Evolutionary conservation across 2,797 vertebrate genomes (phyloP).

Genomic region (Gadopsis bispinosus): DNA sequence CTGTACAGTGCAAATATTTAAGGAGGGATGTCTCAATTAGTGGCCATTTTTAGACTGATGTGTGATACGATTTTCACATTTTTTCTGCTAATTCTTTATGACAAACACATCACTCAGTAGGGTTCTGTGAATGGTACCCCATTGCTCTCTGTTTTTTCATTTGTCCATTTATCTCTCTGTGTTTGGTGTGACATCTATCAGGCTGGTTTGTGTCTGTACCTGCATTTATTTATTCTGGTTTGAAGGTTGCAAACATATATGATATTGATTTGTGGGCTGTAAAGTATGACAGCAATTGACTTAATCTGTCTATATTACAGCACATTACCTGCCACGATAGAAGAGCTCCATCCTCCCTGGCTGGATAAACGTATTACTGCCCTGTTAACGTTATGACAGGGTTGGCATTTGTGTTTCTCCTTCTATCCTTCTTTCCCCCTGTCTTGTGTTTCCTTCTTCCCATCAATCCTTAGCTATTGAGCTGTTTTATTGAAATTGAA

Average conservation of each 20-base stretch:
- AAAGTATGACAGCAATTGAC: conserved; percentile 74
- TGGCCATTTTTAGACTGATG: conserved; percentile 13
- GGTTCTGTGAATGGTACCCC: conserved; percentile 19
- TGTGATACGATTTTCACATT: conserved; percentile 4
- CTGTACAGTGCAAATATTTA: conserved; percentile 13
- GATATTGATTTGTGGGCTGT: conserved; percentile 85
- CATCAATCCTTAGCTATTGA: conserved; percentile 89
- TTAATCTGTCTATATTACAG: conserved; percentile 61
- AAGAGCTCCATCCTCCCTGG: conserved; percentile 52
- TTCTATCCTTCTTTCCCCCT: conserved; percentile 60
- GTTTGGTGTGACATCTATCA: conserved; percentile 68
- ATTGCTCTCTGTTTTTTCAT: conserved; percentile 22
- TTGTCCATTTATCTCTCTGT: conserved; percentile 59
- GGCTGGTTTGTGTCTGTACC: conserved; percentile 59
- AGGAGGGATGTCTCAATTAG: background rate
- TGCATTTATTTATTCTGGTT: conserved; percentile 80
- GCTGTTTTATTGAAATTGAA: conserved; percentile 95
- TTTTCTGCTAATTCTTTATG: conserved; percentile 9
- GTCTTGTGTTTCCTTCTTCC: conserved; percentile 58
- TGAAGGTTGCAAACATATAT: conserved; percentile 82
- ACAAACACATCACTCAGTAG: conserved; percentile 8
- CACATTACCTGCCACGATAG: conserved; percentile 64
- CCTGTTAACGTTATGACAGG: conserved; percentile 75
- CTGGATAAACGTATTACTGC: conserved; percentile 69
- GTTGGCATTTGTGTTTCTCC: conserved; percentile 75